A percentile compares a stretch with the other conserved stretches of the same genome.
Evolutionary conservation across 1,140 invertebrate genomes (phyloP).

Genomic region (Daktulosphaira vitifoliae): DNA sequence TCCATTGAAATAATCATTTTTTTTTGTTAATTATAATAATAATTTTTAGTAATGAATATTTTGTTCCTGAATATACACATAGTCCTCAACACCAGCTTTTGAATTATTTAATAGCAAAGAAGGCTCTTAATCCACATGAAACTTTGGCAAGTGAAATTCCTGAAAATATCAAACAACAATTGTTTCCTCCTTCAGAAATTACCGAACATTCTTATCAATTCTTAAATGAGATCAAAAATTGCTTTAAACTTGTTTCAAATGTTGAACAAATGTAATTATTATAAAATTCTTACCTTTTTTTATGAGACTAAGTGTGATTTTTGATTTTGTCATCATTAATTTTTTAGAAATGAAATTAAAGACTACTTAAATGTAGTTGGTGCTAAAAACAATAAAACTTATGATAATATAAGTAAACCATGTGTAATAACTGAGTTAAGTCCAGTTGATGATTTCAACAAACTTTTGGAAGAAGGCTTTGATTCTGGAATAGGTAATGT

Average conservation of each 20-base stretch:
- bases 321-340: too few species aligned
- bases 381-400: too few species aligned
- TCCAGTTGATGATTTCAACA: conserved; percentile 17
- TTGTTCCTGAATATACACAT: conserved; percentile 1
- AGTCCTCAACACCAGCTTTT: conserved; percentile 4
- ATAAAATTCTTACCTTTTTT: too few species aligned
- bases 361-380: too few species aligned
- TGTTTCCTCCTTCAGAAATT: neutral
- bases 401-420: neutral
- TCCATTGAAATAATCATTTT: too few species aligned
- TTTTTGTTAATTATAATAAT: too few species aligned
- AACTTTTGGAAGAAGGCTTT: conserved; percentile 10
- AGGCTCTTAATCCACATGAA: conserved; percentile 9
- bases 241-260: neutral
- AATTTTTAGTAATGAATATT: conserved; percentile 3
- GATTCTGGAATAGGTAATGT: conserved; percentile 10
- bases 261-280: neutral
- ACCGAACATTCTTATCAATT: neutral
- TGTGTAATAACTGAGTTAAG: neutral
- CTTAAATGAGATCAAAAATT: neutral
- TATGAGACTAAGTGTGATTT: too few species aligned
- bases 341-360: too few species aligned
- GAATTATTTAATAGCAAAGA: conserved; percentile 11
- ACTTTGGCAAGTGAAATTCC: neutral
- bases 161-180: neutral